Conservation (phyloP, 2,888 invertebrate genomes). For the Nephrotoma flavescens region DNA sequence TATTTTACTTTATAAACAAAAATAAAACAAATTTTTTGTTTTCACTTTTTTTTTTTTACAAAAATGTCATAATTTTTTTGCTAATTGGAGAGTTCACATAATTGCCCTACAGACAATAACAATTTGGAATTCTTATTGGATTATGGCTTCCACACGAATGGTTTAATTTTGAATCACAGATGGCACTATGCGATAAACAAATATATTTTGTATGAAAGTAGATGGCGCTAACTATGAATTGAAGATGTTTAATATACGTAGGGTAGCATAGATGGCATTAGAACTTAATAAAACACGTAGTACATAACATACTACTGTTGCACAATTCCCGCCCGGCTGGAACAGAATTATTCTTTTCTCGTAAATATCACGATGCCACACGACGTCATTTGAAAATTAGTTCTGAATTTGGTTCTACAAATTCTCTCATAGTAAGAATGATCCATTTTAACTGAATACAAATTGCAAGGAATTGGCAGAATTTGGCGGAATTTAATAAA, state of each 20-base stretch:
- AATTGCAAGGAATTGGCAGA: not conserved
- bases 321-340: too few relatives aligned
- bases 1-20: not conserved
- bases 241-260: too few relatives aligned
- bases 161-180: not conserved
- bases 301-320: too few relatives aligned
- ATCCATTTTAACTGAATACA: too few relatives aligned
- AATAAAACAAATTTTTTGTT: not conserved
- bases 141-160: not conserved
- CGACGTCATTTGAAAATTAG: not conserved
- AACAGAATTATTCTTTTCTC: too few relatives aligned
- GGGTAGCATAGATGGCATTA: too few relatives aligned
- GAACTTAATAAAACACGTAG: too few relatives aligned
- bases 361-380: too few relatives aligned
- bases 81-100: not conserved
- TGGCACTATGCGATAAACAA: not conserved
- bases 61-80: not conserved
- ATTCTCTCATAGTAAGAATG: too few relatives aligned
- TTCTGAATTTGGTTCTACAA: not conserved
- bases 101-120: not conserved
- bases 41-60: not conserved
- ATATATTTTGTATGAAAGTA: not conserved
- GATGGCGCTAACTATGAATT: not conserved
- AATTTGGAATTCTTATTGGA: not conserved
- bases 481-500: not conserved